Evolutionary conservation across 2,888 invertebrate genomes (phyloP).

Genomic region (Masnerella sp.): DNA sequence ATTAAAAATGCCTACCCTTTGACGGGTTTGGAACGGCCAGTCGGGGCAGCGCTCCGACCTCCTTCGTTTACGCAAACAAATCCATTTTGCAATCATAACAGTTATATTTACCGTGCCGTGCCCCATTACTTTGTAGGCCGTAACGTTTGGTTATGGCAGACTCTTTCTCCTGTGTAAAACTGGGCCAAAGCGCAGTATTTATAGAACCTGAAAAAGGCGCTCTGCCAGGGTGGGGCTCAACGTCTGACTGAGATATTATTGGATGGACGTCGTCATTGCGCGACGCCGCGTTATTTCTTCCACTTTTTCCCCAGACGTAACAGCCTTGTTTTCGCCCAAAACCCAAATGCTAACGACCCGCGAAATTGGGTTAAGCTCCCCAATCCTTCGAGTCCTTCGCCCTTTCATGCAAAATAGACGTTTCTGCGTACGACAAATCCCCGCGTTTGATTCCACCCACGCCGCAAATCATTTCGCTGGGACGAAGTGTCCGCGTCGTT

Average conservation of each 20-base stretch:
- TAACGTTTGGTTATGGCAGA: conserved; percentile 44
- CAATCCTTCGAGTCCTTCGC: too few species aligned
- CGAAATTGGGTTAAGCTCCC: too few species aligned
- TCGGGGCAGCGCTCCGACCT: conserved; percentile 32
- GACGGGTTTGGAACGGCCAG: conserved; percentile 24
- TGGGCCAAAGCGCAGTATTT: conserved; percentile 73
- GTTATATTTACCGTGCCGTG: conserved; percentile 51
- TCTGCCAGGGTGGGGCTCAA: conserved; percentile 63
- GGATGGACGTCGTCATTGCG: conserved; percentile 38
- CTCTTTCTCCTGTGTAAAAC: conserved; percentile 63
- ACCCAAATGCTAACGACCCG: too few species aligned
- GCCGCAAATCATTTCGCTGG: too few species aligned
- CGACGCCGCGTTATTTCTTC: too few species aligned
- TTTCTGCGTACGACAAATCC: too few species aligned
- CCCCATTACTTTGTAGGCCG: conserved; percentile 49
- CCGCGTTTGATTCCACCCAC: too few species aligned
- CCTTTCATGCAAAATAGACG: too few species aligned
- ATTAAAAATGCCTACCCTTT: conserved; percentile 31
- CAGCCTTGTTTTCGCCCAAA: too few species aligned
- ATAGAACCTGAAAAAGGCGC: conserved; percentile 71
- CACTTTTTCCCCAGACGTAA: too few species aligned
- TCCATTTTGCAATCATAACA: conserved; percentile 55
- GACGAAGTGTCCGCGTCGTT: too few species aligned
- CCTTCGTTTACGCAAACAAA: conserved; percentile 54
- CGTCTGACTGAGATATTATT: conserved; percentile 57